A percentile compares a stretch with the other conserved stretches of the same genome.
Conservation (phyloP, 2,797 vertebrate genomes). For the Zenarchopterus dispar region DNA sequence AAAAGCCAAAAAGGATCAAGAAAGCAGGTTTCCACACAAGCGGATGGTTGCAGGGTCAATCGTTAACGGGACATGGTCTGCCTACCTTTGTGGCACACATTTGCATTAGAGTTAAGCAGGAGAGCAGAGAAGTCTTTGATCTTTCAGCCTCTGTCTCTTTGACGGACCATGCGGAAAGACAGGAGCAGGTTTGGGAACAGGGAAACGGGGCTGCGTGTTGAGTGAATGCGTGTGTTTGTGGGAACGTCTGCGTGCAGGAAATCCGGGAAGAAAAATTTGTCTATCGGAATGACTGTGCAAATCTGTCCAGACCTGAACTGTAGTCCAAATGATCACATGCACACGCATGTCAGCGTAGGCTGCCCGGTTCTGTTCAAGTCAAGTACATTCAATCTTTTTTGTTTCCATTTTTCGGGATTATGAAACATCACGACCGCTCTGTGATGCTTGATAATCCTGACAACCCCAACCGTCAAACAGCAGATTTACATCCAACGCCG, state of each 20-base stretch:
- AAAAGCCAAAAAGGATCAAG: constrained; percentile 27
- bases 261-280: constrained; percentile 1
- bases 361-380: constrained; percentile 61
- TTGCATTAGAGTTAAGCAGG: constrained; percentile 65
- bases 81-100: constrained; percentile 56
- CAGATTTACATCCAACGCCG: constrained; percentile 61
- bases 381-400: constrained; percentile 42
- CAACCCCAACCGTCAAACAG: constrained; percentile 58
- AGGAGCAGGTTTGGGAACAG: constrained; percentile 57
- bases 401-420: constrained; percentile 56
- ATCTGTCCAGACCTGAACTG: constrained; percentile 51
- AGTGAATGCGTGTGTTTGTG: constrained; percentile 17
- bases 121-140: constrained; percentile 70
- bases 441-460: constrained; percentile 12
- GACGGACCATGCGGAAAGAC: constrained; percentile 68
- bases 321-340: constrained; percentile 34
- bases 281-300: constrained; percentile 35
- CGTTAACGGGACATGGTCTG: constrained; percentile 42
- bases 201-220: constrained; percentile 50
- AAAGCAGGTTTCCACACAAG: constrained; percentile 45
- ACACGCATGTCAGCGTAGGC: constrained; percentile 19
- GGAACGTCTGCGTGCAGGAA: constrained; percentile 12
- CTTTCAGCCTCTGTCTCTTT: constrained; percentile 66
- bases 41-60: constrained; percentile 54
- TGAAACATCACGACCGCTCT: constrained; percentile 50